Evolutionary conservation across 2,797 vertebrate genomes (phyloP), one percentile per base, ranked within the genome.

Genomic region (Aldrovandia affinis): DNA sequence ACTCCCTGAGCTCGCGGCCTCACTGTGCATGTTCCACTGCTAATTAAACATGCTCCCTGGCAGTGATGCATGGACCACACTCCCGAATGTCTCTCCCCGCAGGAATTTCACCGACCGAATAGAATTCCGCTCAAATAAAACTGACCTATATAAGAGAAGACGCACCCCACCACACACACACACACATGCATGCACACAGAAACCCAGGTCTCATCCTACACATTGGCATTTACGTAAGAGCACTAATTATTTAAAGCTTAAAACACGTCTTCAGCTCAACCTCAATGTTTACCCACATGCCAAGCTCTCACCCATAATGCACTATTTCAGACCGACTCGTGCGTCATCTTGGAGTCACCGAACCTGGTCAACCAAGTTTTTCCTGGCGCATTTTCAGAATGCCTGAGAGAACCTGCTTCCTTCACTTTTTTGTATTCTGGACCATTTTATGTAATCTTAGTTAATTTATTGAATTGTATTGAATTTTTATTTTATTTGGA

Each of bases 21-120:
- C 68, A 83, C 65, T 88, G 63, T 89, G 81, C 82, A 80, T 63
- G 79, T 57, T 81, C 12, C 42, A 20, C 20, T 78, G 79, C 80
- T 88, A 88, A 88, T 90, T 86, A 90, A 88, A 85, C 83, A 87
- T 78, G 75, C 33, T 81, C 10, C 36, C 63, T 88, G 85, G 83
- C 87, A 88, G 73, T 87, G 83, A 87, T 87, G 84, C 59, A 84
- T 86, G 47, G 59, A 81, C 47, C 75, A 54, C 14, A 14, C 28
- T 42, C 59, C 28, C n/a, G 54, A 73, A 65, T 44, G 78, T 84
- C 33, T 78, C 12, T 47, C 59, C 73, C 65, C 80, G 57, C 12
- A 54, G 63, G 78, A 84, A 70, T 85, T 80, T 12, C 33, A 47
- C 63, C 59, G 30, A 73, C 61, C 33, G 50, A 80, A 80, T n/a